A percentile compares a stretch with the other conserved stretches of the same genome.
phyloP scores from a whole-genome alignment of 2,113 vertebrate genomes.

The Mastomys coucha region DNA sequence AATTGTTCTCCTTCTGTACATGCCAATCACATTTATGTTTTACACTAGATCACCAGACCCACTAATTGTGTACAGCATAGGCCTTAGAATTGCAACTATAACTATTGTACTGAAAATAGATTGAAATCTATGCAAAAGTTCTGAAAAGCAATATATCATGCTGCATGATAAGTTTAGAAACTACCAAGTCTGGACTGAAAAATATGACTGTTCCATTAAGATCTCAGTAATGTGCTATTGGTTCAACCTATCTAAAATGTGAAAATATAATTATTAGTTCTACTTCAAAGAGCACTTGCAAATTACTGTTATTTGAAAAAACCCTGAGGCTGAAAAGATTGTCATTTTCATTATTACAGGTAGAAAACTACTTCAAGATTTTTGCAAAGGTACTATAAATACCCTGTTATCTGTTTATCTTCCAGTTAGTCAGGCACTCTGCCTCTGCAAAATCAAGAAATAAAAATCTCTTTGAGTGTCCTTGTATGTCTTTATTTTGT shows the following conservation, averaged over 20 bases:
- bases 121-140: not conserved
- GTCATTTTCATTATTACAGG: conserved; percentile 48
- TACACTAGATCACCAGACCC: not conserved
- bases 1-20: not conserved
- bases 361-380: not conserved
- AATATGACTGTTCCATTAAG: conserved; percentile 29
- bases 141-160: not conserved
- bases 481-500: not conserved
- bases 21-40: not conserved
- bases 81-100: not conserved
- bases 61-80: not conserved
- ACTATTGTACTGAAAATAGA: not conserved
- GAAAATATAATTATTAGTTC: conserved; percentile 61
- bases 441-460: not conserved
- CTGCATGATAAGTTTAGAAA: not conserved
- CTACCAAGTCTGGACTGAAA: not conserved
- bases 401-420: conserved; percentile 45
- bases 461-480: not conserved
- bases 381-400: conserved; percentile 37
- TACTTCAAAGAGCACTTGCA: conserved; percentile 61
- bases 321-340: conserved; percentile 46
- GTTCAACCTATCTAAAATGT: conserved; percentile 20
- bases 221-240: conserved; percentile 30
- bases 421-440: conserved; percentile 19
- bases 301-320: conserved; percentile 68